A percentile compares a stretch with the other conserved stretches of the same genome.
These are phyloP conservation scores for Cettia cetti DNA, from an alignment of 2,113 vertebrate species.

Conservation along the genomic window DNA sequence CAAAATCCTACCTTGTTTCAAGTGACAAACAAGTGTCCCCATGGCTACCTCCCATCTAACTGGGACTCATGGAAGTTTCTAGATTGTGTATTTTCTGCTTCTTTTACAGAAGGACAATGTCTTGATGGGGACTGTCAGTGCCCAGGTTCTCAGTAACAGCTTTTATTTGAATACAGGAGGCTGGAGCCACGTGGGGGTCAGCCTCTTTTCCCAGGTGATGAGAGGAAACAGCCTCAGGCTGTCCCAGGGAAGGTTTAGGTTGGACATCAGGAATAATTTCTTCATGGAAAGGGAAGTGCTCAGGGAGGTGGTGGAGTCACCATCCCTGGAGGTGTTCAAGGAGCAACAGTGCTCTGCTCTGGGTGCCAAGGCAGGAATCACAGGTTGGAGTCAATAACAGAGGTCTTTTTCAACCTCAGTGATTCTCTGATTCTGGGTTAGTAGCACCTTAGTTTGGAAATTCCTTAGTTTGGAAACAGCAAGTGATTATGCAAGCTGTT, in stretches of 20 bases:
- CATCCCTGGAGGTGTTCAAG: not conserved
- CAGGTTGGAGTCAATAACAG: not conserved
- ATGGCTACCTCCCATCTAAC: not conserved
- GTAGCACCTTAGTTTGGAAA: not conserved
- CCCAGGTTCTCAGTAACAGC: not conserved
- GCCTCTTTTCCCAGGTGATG: not conserved
- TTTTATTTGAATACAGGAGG: not conserved
- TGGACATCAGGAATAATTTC: not conserved
- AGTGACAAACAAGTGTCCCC: not conserved
- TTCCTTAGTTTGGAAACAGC: not conserved
- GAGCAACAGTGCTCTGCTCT: not conserved
- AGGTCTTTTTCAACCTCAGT: not conserved
- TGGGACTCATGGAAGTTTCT: not conserved
- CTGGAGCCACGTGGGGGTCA: not conserved
- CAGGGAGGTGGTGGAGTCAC: too few relatives aligned
- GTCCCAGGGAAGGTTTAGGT: not conserved
- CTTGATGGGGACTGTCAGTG: rapidly evolving
- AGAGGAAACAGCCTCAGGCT: not conserved
- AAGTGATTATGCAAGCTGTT: not conserved
- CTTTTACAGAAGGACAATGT: not conserved
- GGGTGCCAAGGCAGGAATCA: not conserved
- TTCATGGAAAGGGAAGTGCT: not conserved
- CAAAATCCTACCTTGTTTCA: not conserved
- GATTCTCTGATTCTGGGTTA: not conserved
- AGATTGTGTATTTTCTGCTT: not conserved